Base-by-base conservation (phyloP, 1,140 invertebrate genomes). In the Drosophila equinoxialis region DNA sequence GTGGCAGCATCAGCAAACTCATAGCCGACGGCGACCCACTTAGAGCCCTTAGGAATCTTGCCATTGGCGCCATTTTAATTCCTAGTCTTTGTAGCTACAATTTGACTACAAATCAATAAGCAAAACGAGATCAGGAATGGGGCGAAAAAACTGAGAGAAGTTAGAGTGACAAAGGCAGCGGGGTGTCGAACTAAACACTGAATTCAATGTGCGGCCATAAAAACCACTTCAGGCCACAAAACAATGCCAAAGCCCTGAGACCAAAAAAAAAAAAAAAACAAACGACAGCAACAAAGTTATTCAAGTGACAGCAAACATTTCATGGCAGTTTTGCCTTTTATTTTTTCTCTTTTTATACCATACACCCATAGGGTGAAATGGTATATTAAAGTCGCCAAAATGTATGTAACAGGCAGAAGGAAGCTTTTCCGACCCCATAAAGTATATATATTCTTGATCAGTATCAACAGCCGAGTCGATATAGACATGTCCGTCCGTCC, bases 51-150 rank as follows among this genome's bases (percentile, higher is more conserved):
- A 35, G 59, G 58, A 48, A 68, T 41, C 65, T 74, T 74, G 58
- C 57, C 39, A 60, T 74, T 64, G 74, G 74, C 74, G 72, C 65
- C 73, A 39, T 66, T 64, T 73, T 61, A 57, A 41, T 66, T 45
- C 39, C 45, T 23, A 13, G 42, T 57, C 39, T 42, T 60, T 57
- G 55, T 79, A 74, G 82, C 59, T 65, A 70, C 74, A 75, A 86
- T 85, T 81, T 86, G 82, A 78, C 81, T 84, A 72, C 82, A 81
- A 81, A 85, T 85, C 81, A 85, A 85, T 86, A 72, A 74, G 42
- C 54, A 51, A 51, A 30, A 51, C 17, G 45, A 23, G 17, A 51
- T 23, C 17, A 51, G 17, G 45, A 51, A 23, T 8, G 17, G 45
- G 10, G 2, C 1, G 66, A 23, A 13, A 11, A 13, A 39, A 3